A percentile compares a stretch with the other conserved stretches of the same genome.
Evolutionary conservation across 2,888 invertebrate species (phyloP).

Genomic region (Dione vanillae): DNA sequence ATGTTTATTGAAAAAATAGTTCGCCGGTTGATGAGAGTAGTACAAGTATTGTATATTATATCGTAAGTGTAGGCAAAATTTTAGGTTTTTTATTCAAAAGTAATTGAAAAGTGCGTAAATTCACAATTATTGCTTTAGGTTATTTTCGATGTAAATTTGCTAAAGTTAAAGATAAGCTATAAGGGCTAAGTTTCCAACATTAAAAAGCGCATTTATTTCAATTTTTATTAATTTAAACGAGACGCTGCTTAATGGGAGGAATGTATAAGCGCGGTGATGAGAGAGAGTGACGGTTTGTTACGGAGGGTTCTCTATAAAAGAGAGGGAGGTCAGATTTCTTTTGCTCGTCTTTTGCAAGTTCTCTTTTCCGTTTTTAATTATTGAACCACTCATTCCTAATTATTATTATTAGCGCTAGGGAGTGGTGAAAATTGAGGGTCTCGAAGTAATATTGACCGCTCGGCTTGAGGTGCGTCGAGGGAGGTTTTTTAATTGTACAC

Average conservation of each 20-base stretch:
- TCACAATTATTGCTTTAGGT: not conserved
- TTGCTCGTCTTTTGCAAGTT: slow-evolving; percentile 73
- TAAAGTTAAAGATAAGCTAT: not conserved
- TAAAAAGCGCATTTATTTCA: slow-evolving; percentile 60
- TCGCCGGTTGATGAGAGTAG: too few relatives aligned
- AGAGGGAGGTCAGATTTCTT: slow-evolving; percentile 56
- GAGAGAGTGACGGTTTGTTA: slow-evolving; percentile 59
- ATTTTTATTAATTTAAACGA: slow-evolving; percentile 76
- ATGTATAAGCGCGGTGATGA: slow-evolving; percentile 72
- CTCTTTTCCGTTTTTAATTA: slow-evolving; percentile 85
- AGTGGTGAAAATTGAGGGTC: slow-evolving; percentile 84
- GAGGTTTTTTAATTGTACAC: slow-evolving; percentile 79
- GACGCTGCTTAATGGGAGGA: slow-evolving; percentile 60
- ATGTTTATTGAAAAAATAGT: too few relatives aligned
- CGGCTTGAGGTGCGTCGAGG: slow-evolving; percentile 72
- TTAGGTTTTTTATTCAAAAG: too few relatives aligned
- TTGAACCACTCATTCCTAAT: slow-evolving; percentile 86
- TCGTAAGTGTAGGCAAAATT: too few relatives aligned
- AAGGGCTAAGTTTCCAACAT: slow-evolving; percentile 5
- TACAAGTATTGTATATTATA: too few relatives aligned
- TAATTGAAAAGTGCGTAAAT: too few relatives aligned
- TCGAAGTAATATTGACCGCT: slow-evolving; percentile 81
- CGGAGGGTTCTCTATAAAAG: slow-evolving; percentile 49
- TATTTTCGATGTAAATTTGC: not conserved
- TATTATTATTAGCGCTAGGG: slow-evolving; percentile 84